Percentiles rank a stretch among this genome's conserved stretches.
These are phyloP conservation scores for Ardeotis arabs DNA, from an alignment of 2,113 vertebrate genomes.

Conservation along the genomic window DNA sequence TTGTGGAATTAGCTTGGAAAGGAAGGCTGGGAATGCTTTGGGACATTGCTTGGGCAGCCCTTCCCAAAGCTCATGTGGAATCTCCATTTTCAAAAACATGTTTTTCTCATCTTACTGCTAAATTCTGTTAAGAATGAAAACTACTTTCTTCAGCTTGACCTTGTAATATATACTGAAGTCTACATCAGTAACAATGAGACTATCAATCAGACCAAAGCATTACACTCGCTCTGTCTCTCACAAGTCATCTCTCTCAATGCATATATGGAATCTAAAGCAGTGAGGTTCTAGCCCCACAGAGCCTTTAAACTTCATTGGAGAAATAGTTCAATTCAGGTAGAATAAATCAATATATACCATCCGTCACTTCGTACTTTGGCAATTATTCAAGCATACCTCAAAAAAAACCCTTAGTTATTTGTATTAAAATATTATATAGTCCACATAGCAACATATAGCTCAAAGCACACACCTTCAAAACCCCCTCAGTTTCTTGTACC, in stretches of 20 bases:
- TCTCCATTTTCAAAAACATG: not conserved
- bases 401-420: not conserved
- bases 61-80: not conserved
- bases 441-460: not conserved
- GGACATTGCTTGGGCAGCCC: not conserved
- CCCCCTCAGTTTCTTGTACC: not conserved
- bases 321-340: not conserved
- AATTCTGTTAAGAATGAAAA: not conserved
- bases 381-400: not conserved
- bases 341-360: not conserved
- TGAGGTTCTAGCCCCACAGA: not conserved
- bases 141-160: not conserved
- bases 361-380: not conserved
- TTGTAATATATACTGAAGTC: not conserved
- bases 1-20: not conserved
- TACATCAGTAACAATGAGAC: not conserved
- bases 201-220: not conserved
- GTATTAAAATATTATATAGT: not conserved
- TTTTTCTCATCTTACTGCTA: not conserved
- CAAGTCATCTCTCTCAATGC: rapidly evolving
- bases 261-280: not conserved
- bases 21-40: not conserved
- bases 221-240: not conserved
- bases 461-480: not conserved
- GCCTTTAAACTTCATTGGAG: not conserved